These are phyloP conservation scores for Lacerta viridis DNA, from an alignment of 2,797 vertebrate genomes.

Conservation along the genomic window DNA sequence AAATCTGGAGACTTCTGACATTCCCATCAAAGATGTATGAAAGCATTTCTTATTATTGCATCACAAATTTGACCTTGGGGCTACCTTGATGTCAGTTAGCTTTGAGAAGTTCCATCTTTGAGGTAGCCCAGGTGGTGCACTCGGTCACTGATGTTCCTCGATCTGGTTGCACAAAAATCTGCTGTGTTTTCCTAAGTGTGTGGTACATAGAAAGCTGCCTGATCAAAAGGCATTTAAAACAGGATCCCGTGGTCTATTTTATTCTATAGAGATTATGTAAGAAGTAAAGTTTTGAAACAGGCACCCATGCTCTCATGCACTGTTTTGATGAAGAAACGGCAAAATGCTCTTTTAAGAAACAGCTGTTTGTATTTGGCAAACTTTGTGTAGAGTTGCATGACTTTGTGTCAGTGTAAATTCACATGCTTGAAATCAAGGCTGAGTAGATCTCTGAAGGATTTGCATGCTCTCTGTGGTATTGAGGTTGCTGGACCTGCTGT, in stretches of 20 bases:
- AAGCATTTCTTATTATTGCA: background rate
- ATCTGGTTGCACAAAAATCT: background rate
- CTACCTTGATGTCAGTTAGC: background rate
- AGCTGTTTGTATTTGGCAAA: background rate
- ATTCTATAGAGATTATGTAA: background rate
- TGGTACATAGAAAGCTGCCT: background rate
- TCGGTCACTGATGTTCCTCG: background rate
- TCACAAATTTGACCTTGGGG: background rate
- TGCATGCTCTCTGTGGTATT: background rate
- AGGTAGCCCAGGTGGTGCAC: too few relatives aligned
- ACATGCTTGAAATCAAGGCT: background rate
- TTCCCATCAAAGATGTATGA: too few relatives aligned
- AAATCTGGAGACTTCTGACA: too few relatives aligned
- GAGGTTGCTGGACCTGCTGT: background rate
- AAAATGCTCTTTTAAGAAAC: background rate
- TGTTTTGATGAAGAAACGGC: background rate
- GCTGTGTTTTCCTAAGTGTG: too few relatives aligned
- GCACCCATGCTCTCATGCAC: background rate
- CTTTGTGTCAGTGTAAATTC: background rate
- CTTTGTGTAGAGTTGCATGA: background rate
- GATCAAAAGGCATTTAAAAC: background rate
- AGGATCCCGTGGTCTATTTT: background rate
- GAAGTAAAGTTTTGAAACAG: background rate
- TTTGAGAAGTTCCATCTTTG: background rate
- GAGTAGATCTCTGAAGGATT: background rate